These are phyloP conservation scores for Pituophis catenifer DNA, from an alignment of 2,113 vertebrate genomes.

Conservation along the genomic window DNA sequence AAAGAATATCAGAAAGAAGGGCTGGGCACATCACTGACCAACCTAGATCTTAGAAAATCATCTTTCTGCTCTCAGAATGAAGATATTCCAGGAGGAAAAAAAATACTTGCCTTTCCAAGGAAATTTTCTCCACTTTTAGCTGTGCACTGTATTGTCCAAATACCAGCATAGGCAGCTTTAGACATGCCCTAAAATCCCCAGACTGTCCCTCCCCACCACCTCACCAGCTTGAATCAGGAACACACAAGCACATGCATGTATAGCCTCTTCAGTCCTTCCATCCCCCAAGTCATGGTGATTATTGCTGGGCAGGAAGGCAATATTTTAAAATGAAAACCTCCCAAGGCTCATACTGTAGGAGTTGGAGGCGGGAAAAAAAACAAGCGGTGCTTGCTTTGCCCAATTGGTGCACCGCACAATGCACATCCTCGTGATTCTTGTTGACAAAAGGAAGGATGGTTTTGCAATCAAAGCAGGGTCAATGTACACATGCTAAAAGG, in stretches of 20 bases:
- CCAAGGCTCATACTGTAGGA: neutral
- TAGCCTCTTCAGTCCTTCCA: neutral
- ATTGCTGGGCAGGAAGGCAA: neutral
- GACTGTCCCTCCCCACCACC: neutral
- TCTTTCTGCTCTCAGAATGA: neutral
- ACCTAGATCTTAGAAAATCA: neutral
- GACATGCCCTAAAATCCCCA: neutral
- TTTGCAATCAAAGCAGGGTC: slow-evolving; percentile 58
- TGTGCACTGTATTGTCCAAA: neutral
- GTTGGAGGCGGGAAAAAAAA: neutral
- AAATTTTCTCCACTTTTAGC: neutral
- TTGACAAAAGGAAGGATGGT: slow-evolving; percentile 44
- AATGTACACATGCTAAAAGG: slow-evolving; percentile 63
- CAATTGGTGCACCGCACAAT: neutral
- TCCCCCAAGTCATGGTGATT: neutral
- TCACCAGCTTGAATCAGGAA: neutral
- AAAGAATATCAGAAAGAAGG: neutral
- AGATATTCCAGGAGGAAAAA: neutral
- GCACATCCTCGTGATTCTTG: neutral
- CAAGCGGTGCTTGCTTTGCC: neutral
- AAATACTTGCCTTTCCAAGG: neutral
- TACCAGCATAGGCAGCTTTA: neutral
- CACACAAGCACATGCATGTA: no score
- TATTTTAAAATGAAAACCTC: neutral
- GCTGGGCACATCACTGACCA: no score